Evolutionary conservation across 2,888 invertebrate genomes (phyloP), one percentile per base, ranked within the genome.

Genomic region (Agrypnus murinus): DNA sequence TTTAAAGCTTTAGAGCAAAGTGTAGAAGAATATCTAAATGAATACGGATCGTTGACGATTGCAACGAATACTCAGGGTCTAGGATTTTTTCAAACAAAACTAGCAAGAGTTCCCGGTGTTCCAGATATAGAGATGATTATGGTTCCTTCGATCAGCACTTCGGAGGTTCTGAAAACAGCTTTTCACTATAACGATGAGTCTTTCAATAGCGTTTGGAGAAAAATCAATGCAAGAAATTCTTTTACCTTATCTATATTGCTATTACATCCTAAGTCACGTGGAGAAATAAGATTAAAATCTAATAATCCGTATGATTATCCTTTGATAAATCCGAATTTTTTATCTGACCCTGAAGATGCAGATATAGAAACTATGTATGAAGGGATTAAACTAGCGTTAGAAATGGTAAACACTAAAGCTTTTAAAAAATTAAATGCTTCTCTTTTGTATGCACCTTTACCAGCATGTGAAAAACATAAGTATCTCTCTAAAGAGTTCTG

Each of bases 321-420:
- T 0, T 4, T 75, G 0, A 81, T 83, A 6, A 72, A 82, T 68
- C 71, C 77, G 0, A 77, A 76, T 6, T 79, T 73, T 46, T 75
- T 78, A 9, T 73, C 78, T 0, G 79, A 81, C 60, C 38, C 63
- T 8, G 60, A 77, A 15, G 94, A 94, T 77, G 83, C 89, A 0
- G 94, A 95, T 77, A 83, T 90, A 1, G 87, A 88, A 14, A 90
- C 89, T 1, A 84, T 92, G n/a, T 86, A 92, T 0, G 86, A 88
- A 12, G 89, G 90, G 0, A 87, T 92, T 5, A 85, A 89, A 9
- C 64, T 69, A 15, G 55, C 74, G 7, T n/a, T 76, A 10, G 65
- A 74, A 7, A 55, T 81, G 36, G 12, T 73, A 1, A 63, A 81
- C 12, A 90, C 90, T 1, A 86, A 87, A 3, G 88, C 91, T 0